Conservation (phyloP, 2,113 vertebrate species). For the Ceyx melanurus region DNA sequence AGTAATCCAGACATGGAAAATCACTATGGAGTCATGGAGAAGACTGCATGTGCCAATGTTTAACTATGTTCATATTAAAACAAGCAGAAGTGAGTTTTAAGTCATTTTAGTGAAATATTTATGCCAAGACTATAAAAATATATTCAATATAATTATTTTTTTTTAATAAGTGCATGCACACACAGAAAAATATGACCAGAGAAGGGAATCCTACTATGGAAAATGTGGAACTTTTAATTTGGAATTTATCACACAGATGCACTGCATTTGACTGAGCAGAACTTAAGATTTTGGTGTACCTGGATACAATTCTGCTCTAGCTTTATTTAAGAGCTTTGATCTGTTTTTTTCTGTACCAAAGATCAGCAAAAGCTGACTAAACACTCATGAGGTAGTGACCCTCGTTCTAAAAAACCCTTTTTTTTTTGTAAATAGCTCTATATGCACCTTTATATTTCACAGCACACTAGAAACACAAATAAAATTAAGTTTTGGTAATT, state of each 20-base stretch:
- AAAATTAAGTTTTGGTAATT: not conserved
- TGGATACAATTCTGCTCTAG: not conserved
- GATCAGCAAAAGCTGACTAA: not conserved
- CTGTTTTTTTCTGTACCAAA: not conserved
- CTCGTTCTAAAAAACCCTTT: not conserved
- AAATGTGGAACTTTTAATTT: not conserved
- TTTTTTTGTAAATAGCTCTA: not conserved
- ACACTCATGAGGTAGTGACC: not conserved
- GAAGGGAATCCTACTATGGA: not conserved
- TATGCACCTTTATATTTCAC: not conserved
- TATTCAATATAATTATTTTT: not conserved
- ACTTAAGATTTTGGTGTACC: not conserved
- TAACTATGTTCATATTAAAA: not conserved
- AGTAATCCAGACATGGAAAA: not conserved
- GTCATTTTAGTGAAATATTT: not conserved
- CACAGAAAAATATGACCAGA: not conserved
- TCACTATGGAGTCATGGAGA: not conserved
- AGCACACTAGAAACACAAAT: not conserved
- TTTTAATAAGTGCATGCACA: not conserved
- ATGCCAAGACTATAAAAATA: not conserved
- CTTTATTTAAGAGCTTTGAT: not conserved
- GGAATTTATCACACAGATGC: not conserved
- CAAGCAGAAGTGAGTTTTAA: not conserved
- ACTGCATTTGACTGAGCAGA: not conserved
- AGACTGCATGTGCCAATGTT: not conserved